phyloP scores from a whole-genome alignment of 2,888 invertebrate genomes.

The Leptopterna dolabrata region DNA sequence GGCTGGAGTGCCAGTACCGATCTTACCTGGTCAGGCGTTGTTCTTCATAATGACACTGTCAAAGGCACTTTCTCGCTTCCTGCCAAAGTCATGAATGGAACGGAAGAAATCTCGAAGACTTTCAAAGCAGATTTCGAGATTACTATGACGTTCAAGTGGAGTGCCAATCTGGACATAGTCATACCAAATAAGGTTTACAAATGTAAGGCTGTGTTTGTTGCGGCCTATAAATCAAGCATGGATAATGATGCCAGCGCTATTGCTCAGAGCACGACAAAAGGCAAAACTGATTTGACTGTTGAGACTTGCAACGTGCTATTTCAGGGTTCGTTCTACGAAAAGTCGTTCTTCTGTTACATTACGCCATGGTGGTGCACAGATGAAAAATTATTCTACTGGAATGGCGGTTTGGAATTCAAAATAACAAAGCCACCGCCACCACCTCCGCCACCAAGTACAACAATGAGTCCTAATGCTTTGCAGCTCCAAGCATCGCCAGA shows the following conservation, averaged over 20 bases:
- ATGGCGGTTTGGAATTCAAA: conserved; percentile 58
- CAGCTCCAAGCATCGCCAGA: not conserved
- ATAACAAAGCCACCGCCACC: conserved; percentile 49
- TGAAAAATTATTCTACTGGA: conserved; percentile 59
- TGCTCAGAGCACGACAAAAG: not conserved
- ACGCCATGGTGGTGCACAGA: conserved; percentile 61
- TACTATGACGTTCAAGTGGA: conserved; percentile 54
- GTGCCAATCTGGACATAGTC: conserved; percentile 52
- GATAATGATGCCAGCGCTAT: not conserved
- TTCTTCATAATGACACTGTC: conserved; percentile 12
- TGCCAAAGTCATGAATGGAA: conserved; percentile 24
- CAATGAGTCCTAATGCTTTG: not conserved
- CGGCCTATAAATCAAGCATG: conserved; percentile 30
- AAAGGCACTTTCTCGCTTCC: conserved; percentile 43
- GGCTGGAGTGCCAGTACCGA: conserved; percentile 40
- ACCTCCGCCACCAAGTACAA: not conserved
- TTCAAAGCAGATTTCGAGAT: conserved; percentile 58
- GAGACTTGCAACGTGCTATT: conserved; percentile 58
- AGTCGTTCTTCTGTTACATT: conserved; percentile 59
- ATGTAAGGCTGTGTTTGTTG: conserved; percentile 56
- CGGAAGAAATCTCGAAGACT: not conserved
- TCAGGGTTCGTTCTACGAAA: conserved; percentile 56
- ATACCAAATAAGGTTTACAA: conserved; percentile 57
- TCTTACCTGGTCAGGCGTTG: conserved; percentile 41
- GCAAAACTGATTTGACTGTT: conserved; percentile 19